Evolutionary conservation across 2,797 vertebrate genomes (phyloP).

Genomic region (Avahi laniger): DNA sequence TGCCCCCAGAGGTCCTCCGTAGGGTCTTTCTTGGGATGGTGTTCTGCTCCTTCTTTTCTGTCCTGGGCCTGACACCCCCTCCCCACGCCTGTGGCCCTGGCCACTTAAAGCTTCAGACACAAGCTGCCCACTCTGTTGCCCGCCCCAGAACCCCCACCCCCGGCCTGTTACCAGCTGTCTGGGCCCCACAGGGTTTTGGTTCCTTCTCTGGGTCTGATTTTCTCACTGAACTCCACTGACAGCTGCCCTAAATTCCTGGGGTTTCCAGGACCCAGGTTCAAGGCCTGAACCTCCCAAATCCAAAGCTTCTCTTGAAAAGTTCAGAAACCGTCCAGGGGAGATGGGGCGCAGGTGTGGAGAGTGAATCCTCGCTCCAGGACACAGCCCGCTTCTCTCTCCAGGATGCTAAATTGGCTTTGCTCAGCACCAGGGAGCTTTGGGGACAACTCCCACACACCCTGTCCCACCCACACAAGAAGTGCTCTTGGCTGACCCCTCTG

Average conservation of each 20-base stretch:
- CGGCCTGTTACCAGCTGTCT: background rate
- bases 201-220: slow-evolving; percentile 3
- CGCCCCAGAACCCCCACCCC: background rate
- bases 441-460: background rate
- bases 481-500: slow-evolving; percentile 81
- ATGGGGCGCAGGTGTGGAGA: background rate
- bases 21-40: slow-evolving; percentile 55
- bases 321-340: background rate
- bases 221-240: background rate
- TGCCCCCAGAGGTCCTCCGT: slow-evolving; percentile 76
- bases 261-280: background rate
- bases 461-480: slow-evolving; percentile 62
- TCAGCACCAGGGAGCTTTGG: background rate
- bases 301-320: slow-evolving; percentile 54
- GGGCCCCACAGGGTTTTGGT: background rate
- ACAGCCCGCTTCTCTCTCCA: background rate
- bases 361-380: background rate
- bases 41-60: slow-evolving; percentile 60
- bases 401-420: background rate
- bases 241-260: background rate
- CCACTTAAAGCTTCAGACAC: slow-evolving; percentile 50
- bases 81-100: slow-evolving; percentile 27
- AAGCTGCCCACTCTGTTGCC: background rate
- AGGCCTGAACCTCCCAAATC: background rate
- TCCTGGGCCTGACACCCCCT: slow-evolving; percentile 63